Base-by-base conservation (phyloP, 2,888 invertebrate genomes). In the Drosophila limbata region DNA sequence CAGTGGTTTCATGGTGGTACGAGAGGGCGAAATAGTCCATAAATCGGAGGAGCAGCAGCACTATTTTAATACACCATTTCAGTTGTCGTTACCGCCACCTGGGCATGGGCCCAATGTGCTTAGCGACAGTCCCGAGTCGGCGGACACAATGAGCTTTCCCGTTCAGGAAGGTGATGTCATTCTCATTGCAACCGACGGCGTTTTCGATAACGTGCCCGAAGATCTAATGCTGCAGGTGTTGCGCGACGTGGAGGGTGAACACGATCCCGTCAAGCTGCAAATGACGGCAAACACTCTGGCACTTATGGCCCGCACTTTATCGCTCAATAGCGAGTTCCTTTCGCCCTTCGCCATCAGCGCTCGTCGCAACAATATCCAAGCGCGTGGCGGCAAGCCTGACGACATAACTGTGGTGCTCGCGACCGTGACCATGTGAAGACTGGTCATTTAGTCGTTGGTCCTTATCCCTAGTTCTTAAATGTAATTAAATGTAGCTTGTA, bases 51-150 rank as follows among this genome's bases (percentile, higher is more conserved):
- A 99, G 92, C 99, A 99, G 91, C 98, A 98, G 90, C 99, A 99
- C 93, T 99, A 99, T 93, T 99, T 99, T 93, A 99, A 99, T 93
- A 99, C 99, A 40, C 99, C 99, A 4, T 99, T 98, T 94, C 99
- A 99, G 93, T 94, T 99, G 77, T 97, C 98, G 52, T 93, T 99
- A 84, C 97, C 98, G 39, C 99, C 99, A 21, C 97, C 98, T 1
- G 97, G 97, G 13, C 96, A 97, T 83, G 96, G 96, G 79, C 95
- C 96, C 73, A 95, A 96, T 90, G 98, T 98, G 70, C 95, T 98
- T 19, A 97, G 97, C 92, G 98, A 98, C 93, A 97, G 98, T 92
- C 98, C 98, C 8, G 97, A 98, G 89, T 96, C 97, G 52, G 98
- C 98, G 19, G 96, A 97, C 77, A 97, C 96, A 42, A 95, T 96